Evolutionary conservation across 2,888 invertebrate species (phyloP).

Genomic region (Drosophila neotestacea): DNA sequence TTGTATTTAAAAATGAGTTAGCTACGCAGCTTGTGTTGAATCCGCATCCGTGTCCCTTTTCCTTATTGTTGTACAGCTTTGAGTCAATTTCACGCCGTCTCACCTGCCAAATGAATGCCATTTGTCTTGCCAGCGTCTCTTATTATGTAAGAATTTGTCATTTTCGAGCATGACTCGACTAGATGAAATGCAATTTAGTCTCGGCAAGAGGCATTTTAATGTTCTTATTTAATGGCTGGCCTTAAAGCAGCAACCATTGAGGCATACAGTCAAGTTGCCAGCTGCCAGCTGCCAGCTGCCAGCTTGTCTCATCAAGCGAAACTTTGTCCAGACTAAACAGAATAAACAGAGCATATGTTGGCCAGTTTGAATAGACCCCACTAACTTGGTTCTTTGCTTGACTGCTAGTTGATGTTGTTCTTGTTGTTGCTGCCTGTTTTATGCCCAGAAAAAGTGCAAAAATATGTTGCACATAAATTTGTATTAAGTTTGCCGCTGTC

Average conservation of each 20-base stretch:
- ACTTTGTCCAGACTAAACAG: conserved; percentile 38
- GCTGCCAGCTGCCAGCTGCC: background rate
- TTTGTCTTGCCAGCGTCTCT: conserved; percentile 69
- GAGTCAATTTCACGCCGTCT: conserved; percentile 75
- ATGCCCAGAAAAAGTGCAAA: conserved; percentile 68
- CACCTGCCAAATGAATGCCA: conserved; percentile 75
- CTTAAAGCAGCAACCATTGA: conserved; percentile 34
- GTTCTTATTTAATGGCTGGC: conserved; percentile 58
- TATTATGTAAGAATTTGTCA: conserved; percentile 80
- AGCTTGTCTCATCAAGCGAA: conserved; percentile 45
- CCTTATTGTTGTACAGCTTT: conserved; percentile 3
- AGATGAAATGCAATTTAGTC: conserved; percentile 73
- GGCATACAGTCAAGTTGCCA: conserved; percentile 1
- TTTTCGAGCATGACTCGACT: conserved; percentile 70
- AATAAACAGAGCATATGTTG: conserved; percentile 66
- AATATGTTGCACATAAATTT: conserved; percentile 83
- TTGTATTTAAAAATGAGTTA: conserved; percentile 84
- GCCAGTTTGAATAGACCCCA: conserved; percentile 49
- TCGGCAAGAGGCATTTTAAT: conserved; percentile 67
- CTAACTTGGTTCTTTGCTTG: conserved; percentile 28
- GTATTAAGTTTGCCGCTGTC: conserved; percentile 81
- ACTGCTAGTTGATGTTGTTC: too few relatives aligned
- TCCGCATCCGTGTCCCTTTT: conserved; percentile 4
- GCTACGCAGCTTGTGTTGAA: conserved; percentile 56
- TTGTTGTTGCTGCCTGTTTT: conserved; percentile 16